Base-by-base conservation (phyloP, 2,113 vertebrate genomes). In the Rhineura floridana region DNA sequence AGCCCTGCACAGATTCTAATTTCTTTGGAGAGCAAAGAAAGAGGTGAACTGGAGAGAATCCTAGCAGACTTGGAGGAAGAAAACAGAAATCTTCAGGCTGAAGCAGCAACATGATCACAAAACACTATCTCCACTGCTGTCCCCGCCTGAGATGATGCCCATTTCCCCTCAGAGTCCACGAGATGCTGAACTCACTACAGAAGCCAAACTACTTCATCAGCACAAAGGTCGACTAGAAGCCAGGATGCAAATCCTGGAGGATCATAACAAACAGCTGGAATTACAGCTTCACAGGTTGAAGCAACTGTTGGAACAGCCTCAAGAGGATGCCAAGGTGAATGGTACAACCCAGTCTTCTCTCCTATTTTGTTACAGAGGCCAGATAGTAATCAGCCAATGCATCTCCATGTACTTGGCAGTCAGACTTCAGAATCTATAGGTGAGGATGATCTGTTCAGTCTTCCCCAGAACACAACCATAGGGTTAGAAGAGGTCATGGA, bases 241-340 rank as follows among this genome's bases (percentile, higher is more conserved):
- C 89, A 97, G 99, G 90, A 99, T 99, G 99, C 99, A 99, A 94
- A 99, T 99, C 85, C 97, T 99, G 94, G 99, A 99, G 94, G 99
- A 99, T 92, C 99, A 99, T 96, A 99, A 99, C 96, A 99, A 99
- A 90, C 99, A 99, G 96, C 97, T 99, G 93, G 99, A 99, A 93
- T 99, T 98, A 0, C 99, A 99, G 96, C 96, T 99, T 91, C 98
- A 98, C 92, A 96, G 99, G 81, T 97, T 99, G 83, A 97, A 99
- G 70, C 98, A 99, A 96, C 98, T 99, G 93, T 97, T 99, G 94
- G 98, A 99, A 95, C 99, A 98, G 96, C 97, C 95, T 39, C 97
- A 99, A 97, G 98, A 98, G 70, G 98, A 99, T 92, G 97, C 98
- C 97, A 99, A 99, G 97, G 97, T 99, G 96, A 99, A 99, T 89